These are phyloP conservation scores for Pachypanchax playfairii DNA, from an alignment of 2,113 vertebrate genomes.

Conservation along the genomic window DNA sequence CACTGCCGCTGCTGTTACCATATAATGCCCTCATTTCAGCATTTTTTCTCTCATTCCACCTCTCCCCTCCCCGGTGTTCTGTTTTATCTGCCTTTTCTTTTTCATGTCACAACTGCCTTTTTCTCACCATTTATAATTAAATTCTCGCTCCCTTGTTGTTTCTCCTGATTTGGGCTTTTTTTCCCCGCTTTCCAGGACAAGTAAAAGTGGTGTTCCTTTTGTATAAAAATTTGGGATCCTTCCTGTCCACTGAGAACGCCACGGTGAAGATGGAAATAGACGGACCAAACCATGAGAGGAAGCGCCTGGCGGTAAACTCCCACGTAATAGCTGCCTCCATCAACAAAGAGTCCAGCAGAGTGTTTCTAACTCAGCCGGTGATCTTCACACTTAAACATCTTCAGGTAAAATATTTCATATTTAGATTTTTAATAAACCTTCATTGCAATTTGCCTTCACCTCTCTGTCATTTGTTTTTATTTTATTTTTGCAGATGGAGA, in stretches of 20 bases:
- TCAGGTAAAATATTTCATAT: conserved; percentile 73
- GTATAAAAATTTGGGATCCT: conserved; percentile 92
- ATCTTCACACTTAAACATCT: conserved; percentile 90
- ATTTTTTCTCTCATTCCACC: conserved; percentile 15
- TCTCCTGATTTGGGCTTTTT: conserved; percentile 15
- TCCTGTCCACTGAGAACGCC: conserved; percentile 92
- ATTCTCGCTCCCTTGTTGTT: background rate
- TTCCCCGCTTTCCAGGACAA: conserved; percentile 80
- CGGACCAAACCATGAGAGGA: conserved; percentile 64
- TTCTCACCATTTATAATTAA: conserved; percentile 1
- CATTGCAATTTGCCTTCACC: background rate
- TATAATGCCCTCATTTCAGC: conserved; percentile 63
- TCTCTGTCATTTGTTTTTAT: background rate
- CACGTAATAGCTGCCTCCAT: conserved; percentile 92
- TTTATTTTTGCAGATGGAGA: conserved; percentile 80
- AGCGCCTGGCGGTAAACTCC: conserved; percentile 87
- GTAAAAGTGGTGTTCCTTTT: conserved; percentile 93
- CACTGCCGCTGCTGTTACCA: conserved; percentile 53
- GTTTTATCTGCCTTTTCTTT: conserved; percentile 19
- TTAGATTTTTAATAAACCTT: background rate
- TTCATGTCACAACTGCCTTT: conserved; percentile 19
- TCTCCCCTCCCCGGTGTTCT: conserved; percentile 15
- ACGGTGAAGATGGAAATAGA: conserved; percentile 88
- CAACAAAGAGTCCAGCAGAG: conserved; percentile 92
- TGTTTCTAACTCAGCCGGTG: conserved; percentile 92